Conservation (phyloP, 2,797 vertebrate species). For the Hydrophis major region DNA sequence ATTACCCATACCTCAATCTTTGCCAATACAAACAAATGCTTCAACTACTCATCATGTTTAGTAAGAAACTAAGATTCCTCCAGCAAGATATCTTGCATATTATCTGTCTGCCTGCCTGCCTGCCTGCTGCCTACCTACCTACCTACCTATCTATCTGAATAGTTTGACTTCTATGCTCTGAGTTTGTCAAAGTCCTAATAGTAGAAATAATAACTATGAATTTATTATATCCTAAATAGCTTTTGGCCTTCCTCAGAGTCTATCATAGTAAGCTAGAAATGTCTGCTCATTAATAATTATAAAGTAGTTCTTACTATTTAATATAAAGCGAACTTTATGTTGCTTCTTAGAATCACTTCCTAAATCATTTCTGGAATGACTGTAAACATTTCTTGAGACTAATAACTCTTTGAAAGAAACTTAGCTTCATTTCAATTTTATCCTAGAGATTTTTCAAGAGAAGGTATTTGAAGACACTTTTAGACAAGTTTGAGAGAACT, state of each 20-base stretch:
- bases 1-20: neutral
- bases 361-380: neutral
- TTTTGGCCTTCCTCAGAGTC: neutral
- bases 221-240: neutral
- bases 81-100: neutral
- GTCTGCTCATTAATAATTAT: neutral
- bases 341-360: neutral
- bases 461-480: neutral
- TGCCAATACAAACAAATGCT: neutral
- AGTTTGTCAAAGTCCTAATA: neutral
- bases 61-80: neutral
- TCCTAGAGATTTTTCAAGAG: neutral
- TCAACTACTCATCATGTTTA: neutral
- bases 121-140: neutral
- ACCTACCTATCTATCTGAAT: neutral
- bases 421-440: neutral
- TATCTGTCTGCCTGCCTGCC: too few relatives aligned
- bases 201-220: neutral
- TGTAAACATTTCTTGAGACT: neutral
- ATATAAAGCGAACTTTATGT: neutral
- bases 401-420: neutral
- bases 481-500: neutral
- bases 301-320: neutral
- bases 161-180: neutral
- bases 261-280: slow-evolving; percentile 15